Evolutionary conservation across 2,888 invertebrate species (phyloP).

Genomic region (Neoascia interrupta): DNA sequence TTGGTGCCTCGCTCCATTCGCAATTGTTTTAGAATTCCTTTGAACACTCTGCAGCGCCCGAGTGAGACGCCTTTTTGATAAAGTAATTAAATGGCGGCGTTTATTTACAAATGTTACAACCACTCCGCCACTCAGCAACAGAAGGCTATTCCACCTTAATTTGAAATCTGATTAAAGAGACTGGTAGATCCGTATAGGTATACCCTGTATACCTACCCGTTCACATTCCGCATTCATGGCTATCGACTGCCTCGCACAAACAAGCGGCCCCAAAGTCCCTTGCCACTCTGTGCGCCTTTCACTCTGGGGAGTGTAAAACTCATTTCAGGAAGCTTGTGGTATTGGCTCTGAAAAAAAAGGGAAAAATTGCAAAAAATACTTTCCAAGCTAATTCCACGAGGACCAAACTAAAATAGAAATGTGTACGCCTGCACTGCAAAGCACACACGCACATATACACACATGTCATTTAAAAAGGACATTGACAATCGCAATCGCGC

Average conservation of each 20-base stretch:
- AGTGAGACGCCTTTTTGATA: conserved; percentile 12
- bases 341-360: not conserved
- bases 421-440: not conserved
- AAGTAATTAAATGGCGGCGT: conserved; percentile 39
- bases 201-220: not conserved
- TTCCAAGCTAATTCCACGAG: conserved; percentile 12
- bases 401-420: conserved; percentile 7
- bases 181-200: no score
- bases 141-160: conserved; percentile 8
- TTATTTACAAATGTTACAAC: conserved; percentile 42
- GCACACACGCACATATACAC: not conserved
- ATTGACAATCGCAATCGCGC: no score
- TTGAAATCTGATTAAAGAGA: conserved; percentile 43
- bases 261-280: not conserved
- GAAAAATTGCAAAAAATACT: conserved; percentile 3
- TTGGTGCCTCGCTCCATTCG: conserved; percentile 6
- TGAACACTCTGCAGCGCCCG: conserved; percentile 6
- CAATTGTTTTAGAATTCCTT: conserved; percentile 48
- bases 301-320: not conserved
- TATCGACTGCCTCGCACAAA: not conserved
- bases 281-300: not conserved
- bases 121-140: conserved; percentile 22
- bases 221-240: not conserved
- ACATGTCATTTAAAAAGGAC: not conserved
- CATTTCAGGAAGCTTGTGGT: not conserved